phyloP scores from a whole-genome alignment of 2,797 vertebrate species.

The Enteromius mattozi region DNA sequence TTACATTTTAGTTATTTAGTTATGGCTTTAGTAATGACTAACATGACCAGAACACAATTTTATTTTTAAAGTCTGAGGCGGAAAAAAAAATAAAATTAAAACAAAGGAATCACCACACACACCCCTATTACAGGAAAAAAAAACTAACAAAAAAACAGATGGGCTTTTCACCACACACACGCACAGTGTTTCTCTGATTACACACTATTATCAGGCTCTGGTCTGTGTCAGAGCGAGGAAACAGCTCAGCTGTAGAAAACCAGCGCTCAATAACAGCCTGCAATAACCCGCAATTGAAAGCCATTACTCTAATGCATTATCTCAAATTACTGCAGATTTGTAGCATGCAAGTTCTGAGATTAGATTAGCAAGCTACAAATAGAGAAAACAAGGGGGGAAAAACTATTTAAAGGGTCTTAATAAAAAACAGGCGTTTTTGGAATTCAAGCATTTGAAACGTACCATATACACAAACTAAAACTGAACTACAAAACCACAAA shows the following conservation, averaged over 20 bases:
- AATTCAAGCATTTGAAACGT: background rate
- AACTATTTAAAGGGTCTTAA: background rate
- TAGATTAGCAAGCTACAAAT: constrained; percentile 19
- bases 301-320: constrained; percentile 46
- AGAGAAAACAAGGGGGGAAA: too few relatives aligned
- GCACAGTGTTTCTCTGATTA: background rate
- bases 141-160: too few relatives aligned
- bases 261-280: constrained; percentile 14
- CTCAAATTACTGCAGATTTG: constrained; percentile 32
- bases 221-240: constrained; percentile 3
- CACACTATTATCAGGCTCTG: constrained; percentile 42
- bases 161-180: background rate
- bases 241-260: constrained; percentile 8
- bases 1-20: background rate
- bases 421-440: background rate
- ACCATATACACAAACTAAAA: background rate
- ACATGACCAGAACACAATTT: background rate
- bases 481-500: background rate
- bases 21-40: background rate
- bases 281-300: constrained; percentile 49
- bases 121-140: too few relatives aligned
- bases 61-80: too few relatives aligned
- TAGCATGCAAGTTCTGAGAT: constrained; percentile 14
- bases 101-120: too few relatives aligned
- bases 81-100: too few relatives aligned